Evolutionary conservation across 2,113 vertebrate species (phyloP), one percentile per base, ranked within the genome.

Genomic region (Morphnarchus princeps): DNA sequence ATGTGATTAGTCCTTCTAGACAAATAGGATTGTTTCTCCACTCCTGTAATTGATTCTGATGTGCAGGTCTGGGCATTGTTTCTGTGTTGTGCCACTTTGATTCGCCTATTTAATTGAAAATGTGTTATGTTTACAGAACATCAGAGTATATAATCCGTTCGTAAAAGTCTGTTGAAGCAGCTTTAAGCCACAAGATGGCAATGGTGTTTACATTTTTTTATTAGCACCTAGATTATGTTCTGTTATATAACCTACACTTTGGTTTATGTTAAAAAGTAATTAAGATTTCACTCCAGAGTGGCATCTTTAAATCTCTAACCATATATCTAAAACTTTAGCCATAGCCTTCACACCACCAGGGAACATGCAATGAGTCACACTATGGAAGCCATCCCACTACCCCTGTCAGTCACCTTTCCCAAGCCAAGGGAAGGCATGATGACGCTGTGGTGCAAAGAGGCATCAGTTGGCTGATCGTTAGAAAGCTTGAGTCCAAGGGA

Each of bases 101-200:
- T 96, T 96, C 15, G 11, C 62, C 87, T 76, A 17, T 76, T 83
- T 94, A 89, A 70, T 69, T 93, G 89, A 85, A 97, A 97, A 85
- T 73, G 90, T 74, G 34, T 74, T 91, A 58, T 87, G 87, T 87
- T 95, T 67, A 40, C 77, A 82, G 93, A 95, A 62, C 58, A 72
- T 86, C 72, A 49, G 85, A 95, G 63, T 25, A 11, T 31, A 24
- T 8, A 55, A 74, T 63, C 40, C 4, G 5, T 22, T 57, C 5
- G 34, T 38, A 67, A 61, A 93, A 95, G 29, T 93, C 20, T 97
- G 98, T 97, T 82, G 90, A 95, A 57, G 50, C 97, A 50, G 21
- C 67, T 58, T 78, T 43, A 66, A 95, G 58, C 98, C 98, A 98
- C 98, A 97, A 98, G 98, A 97, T 98, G 98, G 98, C 98, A 98